phyloP scores from a whole-genome alignment of 2,888 invertebrate genomes.

The Oscheius sp. region DNA sequence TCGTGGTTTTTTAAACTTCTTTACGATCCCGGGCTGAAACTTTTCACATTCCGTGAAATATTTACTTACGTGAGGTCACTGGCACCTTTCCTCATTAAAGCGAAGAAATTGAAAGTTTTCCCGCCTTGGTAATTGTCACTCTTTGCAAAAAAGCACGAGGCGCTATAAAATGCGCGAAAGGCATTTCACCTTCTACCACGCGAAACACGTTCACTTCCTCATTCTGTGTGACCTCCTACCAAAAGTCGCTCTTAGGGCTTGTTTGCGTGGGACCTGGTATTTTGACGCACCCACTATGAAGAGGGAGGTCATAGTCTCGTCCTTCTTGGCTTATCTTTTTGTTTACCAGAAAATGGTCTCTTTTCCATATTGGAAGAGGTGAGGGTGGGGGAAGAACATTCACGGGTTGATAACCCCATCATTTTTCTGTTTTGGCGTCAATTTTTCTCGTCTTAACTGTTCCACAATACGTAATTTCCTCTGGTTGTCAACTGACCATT shows the following conservation, averaged over 20 bases:
- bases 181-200: background rate
- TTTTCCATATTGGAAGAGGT: background rate
- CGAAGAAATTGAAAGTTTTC: slow-evolving; percentile 11
- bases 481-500: background rate
- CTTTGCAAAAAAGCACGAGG: slow-evolving; percentile 16
- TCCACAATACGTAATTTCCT: background rate
- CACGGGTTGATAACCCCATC: too few species aligned
- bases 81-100: too few species aligned
- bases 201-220: slow-evolving; percentile 25
- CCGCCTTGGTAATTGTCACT: slow-evolving; percentile 3
- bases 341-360: background rate
- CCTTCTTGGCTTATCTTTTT: slow-evolving; percentile 1
- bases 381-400: background rate
- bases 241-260: background rate
- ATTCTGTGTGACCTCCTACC: slow-evolving; percentile 7
- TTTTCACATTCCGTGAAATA: too few species aligned
- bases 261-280: background rate
- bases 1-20: too few species aligned
- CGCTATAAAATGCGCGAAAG: slow-evolving; percentile 32
- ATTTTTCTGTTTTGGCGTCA: too few species aligned
- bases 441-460: too few species aligned
- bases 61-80: too few species aligned
- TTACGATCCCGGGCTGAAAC: too few species aligned
- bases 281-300: background rate
- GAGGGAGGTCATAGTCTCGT: background rate